A percentile compares a stretch with the other conserved stretches of the same genome.
Evolutionary conservation across 2,113 vertebrate species (phyloP).

Genomic region (Passer montanus): DNA sequence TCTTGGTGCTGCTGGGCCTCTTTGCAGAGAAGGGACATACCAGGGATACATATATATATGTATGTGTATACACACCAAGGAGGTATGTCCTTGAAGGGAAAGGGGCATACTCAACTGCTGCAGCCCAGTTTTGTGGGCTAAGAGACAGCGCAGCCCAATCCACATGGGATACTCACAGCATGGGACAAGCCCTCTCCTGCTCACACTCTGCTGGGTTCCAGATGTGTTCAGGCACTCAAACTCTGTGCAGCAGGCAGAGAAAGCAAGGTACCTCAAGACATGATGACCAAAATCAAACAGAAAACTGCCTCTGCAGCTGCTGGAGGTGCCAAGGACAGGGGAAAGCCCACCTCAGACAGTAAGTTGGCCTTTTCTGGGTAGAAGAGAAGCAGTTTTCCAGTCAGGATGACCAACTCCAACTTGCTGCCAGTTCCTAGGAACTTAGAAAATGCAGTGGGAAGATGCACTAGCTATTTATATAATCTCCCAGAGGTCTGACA

Average conservation of each 20-base stretch:
- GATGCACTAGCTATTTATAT: neutral
- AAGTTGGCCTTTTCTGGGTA: neutral
- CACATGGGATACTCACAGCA: neutral
- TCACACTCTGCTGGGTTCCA: neutral
- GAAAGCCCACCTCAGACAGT: neutral
- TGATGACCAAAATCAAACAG: neutral
- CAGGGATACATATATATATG: neutral
- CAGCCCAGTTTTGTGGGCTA: neutral
- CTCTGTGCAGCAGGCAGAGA: neutral
- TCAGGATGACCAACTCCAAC: neutral
- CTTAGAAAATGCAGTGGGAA: neutral
- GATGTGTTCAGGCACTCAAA: neutral
- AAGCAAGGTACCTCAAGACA: neutral
- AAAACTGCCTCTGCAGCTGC: neutral
- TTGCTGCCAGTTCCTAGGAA: neutral
- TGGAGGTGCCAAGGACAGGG: neutral
- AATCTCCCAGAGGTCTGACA: neutral
- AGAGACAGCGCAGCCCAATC: neutral
- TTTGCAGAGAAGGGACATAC: neutral
- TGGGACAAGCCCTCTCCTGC: neutral
- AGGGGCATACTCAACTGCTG: neutral
- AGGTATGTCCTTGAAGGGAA: neutral
- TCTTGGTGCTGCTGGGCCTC: neutral
- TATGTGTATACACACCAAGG: neutral
- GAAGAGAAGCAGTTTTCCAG: neutral